These are phyloP conservation scores for Bombus difficillimus DNA, from an alignment of 1,140 invertebrate genomes.

Conservation along the genomic window DNA sequence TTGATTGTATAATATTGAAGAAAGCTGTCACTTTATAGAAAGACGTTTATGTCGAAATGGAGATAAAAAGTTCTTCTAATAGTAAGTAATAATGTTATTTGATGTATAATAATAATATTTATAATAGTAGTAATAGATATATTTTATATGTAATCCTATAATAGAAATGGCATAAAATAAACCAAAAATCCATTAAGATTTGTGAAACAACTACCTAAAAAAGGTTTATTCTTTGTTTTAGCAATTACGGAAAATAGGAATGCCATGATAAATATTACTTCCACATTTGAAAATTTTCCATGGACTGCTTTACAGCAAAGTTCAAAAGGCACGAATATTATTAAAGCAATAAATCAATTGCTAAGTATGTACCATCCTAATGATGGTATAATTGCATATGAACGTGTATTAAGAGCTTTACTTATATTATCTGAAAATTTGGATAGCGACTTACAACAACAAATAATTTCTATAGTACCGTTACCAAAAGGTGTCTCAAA, in stretches of 20 bases:
- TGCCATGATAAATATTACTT: conserved; percentile 33
- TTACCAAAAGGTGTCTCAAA: conserved; percentile 69
- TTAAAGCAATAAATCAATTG: conserved; percentile 70
- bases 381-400: conserved; percentile 74
- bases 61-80: conserved; percentile 47
- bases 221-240: conserved; percentile 37
- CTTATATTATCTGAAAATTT: conserved; percentile 70
- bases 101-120: neutral
- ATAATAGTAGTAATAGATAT: neutral
- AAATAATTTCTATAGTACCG: conserved; percentile 74
- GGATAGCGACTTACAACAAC: conserved; percentile 65
- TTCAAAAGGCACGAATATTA: conserved; percentile 71
- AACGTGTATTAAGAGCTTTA: conserved; percentile 70
- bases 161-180: neutral
- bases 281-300: conserved; percentile 62
- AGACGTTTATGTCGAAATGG: conserved; percentile 11
- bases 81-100: conserved; percentile 53
- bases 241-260: conserved; percentile 33
- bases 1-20: conserved; percentile 60
- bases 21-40: conserved; percentile 29
- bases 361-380: conserved; percentile 75
- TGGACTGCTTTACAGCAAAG: conserved; percentile 67
- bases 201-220: neutral
- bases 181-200: neutral
- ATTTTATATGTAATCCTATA: neutral